phyloP scores from a whole-genome alignment of 2,797 vertebrate species.

The Acropternis orthonyx region DNA sequence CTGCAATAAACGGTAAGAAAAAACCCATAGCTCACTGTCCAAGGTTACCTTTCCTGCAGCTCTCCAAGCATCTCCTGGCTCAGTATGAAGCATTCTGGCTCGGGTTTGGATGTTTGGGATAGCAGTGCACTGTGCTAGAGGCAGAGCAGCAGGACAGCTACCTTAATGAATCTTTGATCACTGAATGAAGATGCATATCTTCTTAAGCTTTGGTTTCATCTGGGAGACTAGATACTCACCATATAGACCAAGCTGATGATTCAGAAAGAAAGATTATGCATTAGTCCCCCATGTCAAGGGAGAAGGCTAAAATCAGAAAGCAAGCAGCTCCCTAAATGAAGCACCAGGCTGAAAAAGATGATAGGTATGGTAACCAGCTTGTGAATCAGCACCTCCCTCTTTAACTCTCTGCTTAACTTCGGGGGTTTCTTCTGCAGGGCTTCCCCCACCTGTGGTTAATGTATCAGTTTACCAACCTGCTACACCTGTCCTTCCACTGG shows the following conservation, averaged over 20 bases:
- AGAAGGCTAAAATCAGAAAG: background rate
- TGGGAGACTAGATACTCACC: background rate
- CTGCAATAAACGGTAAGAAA: background rate
- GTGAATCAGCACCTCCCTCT: background rate
- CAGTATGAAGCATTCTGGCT: accelerated
- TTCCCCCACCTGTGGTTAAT: background rate
- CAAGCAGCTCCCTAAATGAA: background rate
- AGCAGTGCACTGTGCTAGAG: background rate
- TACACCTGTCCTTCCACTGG: slow-evolving; percentile 16
- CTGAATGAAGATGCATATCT: background rate
- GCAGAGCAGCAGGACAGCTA: background rate
- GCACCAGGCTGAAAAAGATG: background rate
- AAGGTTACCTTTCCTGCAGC: background rate
- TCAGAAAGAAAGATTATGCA: background rate
- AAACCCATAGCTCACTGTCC: background rate
- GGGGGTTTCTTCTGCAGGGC: slow-evolving; percentile 9
- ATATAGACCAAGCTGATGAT: background rate
- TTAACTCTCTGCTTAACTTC: background rate
- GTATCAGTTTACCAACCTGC: slow-evolving; percentile 15
- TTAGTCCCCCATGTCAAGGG: background rate
- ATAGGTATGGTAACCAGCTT: background rate
- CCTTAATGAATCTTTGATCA: background rate
- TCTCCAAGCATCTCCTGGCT: background rate
- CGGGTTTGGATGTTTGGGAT: background rate
- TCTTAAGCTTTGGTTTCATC: background rate